Base-by-base conservation (phyloP, 2,888 invertebrate species). In the Drosophila vallismaia region DNA sequence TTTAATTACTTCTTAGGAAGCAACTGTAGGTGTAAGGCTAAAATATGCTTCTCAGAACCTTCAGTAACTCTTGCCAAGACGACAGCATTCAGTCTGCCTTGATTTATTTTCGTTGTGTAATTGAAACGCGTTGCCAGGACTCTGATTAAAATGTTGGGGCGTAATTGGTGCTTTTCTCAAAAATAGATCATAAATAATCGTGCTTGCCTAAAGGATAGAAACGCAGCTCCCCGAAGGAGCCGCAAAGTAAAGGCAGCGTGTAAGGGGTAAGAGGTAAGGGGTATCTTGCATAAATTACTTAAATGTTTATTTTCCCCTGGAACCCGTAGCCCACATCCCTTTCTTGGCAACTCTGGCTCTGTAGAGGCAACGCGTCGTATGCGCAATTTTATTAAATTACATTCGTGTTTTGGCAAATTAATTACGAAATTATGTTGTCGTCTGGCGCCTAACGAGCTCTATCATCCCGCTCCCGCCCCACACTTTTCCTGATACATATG, bases 321-420 rank as follows among this genome's bases (percentile, higher is more conserved):
- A 64, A 53, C 67, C 64, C 46, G n/a, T 28, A n/a, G 12, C 46
- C 49, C 19, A 10, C 50, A 38, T 45, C 59, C 36, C 28, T 45
- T 36, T 31, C 38, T 7, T 10, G 9, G 4, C 7, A 9, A 14
- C 28, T 62, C 46, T 7, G 9, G 45, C 44, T 49, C 14, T 10
- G 31, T 14, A 38, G 51, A 55, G 50, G 59, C 74, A 71, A 69
- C 76, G 71, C 71, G 88, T 80, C 86, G 83, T 83, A 88, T 88
- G 74, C 83, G 84, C 86, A 88, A 84, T 88, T 86, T 88, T 88
- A 88, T 85, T 85, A 85, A 85, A 85, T 85, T 85, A 85, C 87
- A 86, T 89, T 89, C 87, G 89, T 88, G 87, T 88, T 86, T 88
- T 79, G 80, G 89, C 88, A 87, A 87, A 87, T 89, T 87, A 87